A percentile compares a stretch with the other conserved stretches of the same genome.
phyloP scores from a whole-genome alignment of 1,140 invertebrate species.

The Scylla paramamosain region DNA sequence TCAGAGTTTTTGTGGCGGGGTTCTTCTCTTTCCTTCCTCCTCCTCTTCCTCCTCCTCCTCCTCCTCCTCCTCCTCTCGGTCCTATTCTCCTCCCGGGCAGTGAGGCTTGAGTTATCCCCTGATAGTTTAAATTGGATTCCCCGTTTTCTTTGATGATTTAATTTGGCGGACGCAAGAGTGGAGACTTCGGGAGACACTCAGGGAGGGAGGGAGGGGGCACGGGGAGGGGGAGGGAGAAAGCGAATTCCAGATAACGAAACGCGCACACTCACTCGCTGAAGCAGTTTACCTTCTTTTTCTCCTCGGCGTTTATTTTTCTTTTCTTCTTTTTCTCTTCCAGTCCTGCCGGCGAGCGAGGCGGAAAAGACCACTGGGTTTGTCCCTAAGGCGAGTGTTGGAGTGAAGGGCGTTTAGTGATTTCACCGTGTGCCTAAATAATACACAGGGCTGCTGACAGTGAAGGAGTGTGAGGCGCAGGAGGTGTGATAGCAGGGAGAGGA shows the following conservation, averaged over 20 bases:
- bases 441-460: not conserved
- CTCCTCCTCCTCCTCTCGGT: not conserved
- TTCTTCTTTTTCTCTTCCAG: not conserved
- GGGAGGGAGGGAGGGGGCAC: not conserved
- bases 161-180: slow-evolving; percentile 14
- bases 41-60: not conserved
- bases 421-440: not conserved
- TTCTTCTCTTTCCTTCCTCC: not conserved
- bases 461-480: not conserved
- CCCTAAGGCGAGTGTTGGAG: not conserved
- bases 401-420: not conserved
- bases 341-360: not conserved
- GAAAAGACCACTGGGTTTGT: not conserved
- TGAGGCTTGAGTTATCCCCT: slow-evolving; percentile 11
- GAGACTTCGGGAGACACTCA: slow-evolving; percentile 14
- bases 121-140: slow-evolving; percentile 15
- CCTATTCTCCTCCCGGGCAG: slow-evolving; percentile 8
- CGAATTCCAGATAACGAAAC: slow-evolving; percentile 2
- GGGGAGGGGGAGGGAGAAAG: not conserved
- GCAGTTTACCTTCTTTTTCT: not conserved
- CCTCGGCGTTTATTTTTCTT: not conserved
- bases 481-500: not conserved
- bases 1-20: not conserved
- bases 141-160: slow-evolving; percentile 31
- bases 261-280: not conserved